Percentiles rank a stretch among this genome's conserved stretches.
phyloP scores from a whole-genome alignment of 2,797 vertebrate genomes.

The Nannoperca australis region DNA sequence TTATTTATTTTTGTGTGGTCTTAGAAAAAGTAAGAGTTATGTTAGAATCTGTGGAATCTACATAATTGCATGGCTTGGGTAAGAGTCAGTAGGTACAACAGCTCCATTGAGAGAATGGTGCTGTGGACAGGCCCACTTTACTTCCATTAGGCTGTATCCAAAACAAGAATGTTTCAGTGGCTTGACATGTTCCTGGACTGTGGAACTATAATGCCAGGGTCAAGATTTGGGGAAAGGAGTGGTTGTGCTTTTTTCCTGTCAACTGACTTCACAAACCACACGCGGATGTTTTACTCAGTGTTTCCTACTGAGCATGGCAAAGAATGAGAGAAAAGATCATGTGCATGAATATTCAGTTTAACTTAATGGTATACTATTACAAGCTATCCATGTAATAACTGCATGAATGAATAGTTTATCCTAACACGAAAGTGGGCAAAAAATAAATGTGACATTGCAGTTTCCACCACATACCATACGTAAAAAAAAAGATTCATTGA shows the following conservation, averaged over 20 bases:
- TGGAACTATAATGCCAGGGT: conserved; percentile 72
- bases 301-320: conserved; percentile 55
- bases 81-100: conserved; percentile 70
- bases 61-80: conserved; percentile 73
- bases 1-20: conserved; percentile 80
- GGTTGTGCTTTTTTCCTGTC: conserved; percentile 62
- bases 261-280: conserved; percentile 72
- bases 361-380: conserved; percentile 32
- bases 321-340: conserved; percentile 30
- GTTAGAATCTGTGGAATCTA: conserved; percentile 80
- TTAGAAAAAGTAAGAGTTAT: conserved; percentile 70
- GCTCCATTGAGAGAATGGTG: conserved; percentile 61
- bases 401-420: conserved; percentile 33
- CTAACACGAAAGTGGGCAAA: conserved; percentile 8
- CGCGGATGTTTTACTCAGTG: conserved; percentile 58
- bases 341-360: conserved; percentile 48
- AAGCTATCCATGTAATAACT: conserved; percentile 22
- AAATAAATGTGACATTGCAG: conserved; percentile 1
- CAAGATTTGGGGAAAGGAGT: conserved; percentile 71
- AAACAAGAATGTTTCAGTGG: conserved; percentile 79
- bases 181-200: conserved; percentile 74
- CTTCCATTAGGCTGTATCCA: conserved; percentile 80
- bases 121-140: conserved; percentile 80
- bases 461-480: neutral
- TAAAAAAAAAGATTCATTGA: conserved; percentile 1